Conservation (phyloP, 2,113 vertebrate species). For the Pterophyllum scalare region DNA sequence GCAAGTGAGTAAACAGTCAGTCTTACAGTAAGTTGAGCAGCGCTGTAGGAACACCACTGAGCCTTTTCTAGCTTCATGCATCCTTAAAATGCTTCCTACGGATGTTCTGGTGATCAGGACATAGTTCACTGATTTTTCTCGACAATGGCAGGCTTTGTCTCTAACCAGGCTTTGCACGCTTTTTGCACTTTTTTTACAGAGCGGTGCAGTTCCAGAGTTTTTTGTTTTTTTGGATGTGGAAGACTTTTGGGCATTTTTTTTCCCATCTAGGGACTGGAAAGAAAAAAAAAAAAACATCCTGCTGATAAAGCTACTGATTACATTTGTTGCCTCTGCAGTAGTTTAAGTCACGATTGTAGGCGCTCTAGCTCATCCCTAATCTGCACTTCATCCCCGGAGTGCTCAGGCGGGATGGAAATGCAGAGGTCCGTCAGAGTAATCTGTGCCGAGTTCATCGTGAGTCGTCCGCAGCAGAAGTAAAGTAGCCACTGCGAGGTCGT, state of each 20-base stretch:
- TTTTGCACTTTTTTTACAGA: not conserved
- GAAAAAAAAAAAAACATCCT: fast-evolving
- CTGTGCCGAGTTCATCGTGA: slow-evolving; percentile 3
- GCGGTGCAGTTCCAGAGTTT: not conserved
- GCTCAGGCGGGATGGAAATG: not conserved
- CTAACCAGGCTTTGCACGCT: not conserved
- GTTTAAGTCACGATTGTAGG: not conserved
- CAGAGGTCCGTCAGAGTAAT: not conserved
- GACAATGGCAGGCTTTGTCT: no score
- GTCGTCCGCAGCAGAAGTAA: not conserved
- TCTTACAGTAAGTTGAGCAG: not conserved
- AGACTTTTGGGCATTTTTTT: no score
- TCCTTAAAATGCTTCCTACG: not conserved
- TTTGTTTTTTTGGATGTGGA: not conserved
- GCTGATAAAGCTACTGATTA: not conserved
- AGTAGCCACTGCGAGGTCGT: not conserved
- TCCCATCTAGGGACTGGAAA: no score
- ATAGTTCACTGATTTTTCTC: no score
- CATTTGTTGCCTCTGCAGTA: not conserved
- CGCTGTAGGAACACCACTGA: not conserved
- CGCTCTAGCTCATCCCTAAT: not conserved
- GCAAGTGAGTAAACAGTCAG: not conserved
- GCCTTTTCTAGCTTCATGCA: not conserved
- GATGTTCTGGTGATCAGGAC: no score
- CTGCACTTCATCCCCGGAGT: not conserved